Evolutionary conservation across 2,888 invertebrate species (phyloP).

Genomic region (Drosophila parthenogenetica): DNA sequence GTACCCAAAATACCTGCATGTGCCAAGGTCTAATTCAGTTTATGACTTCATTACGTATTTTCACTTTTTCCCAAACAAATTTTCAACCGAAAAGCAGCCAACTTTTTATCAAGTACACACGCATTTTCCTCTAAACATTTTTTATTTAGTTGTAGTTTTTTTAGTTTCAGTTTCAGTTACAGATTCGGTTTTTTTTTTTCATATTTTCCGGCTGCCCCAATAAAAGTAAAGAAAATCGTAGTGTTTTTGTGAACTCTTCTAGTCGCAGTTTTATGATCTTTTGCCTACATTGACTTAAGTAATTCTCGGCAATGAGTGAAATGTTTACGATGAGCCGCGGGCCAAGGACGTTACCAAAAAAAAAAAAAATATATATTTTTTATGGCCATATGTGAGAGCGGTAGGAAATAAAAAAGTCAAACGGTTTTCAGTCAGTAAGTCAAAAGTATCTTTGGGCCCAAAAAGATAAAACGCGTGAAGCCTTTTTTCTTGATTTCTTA

Average conservation of each 20-base stretch:
- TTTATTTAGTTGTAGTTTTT: conserved; percentile 22
- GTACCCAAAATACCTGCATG: conserved; percentile 57
- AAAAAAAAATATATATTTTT: conserved; percentile 38
- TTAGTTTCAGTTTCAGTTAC: conserved; percentile 19
- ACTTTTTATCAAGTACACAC: conserved; percentile 41
- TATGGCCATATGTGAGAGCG: conserved; percentile 43
- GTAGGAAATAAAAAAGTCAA: conserved; percentile 60
- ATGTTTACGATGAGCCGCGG: conserved; percentile 58
- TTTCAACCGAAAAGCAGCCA: conserved; percentile 10
- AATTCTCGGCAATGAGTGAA: conserved; percentile 70
- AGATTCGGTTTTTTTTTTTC: conserved; percentile 48
- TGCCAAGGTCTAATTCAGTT: conserved; percentile 44
- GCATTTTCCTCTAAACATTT: conserved; percentile 56
- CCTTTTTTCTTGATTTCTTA: conserved; percentile 62
- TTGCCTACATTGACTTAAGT: conserved; percentile 74
- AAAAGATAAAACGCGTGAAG: conserved; percentile 5
- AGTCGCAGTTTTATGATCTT: conserved; percentile 63
- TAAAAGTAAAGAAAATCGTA: conserved; percentile 47
- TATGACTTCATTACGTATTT: conserved; percentile 76
- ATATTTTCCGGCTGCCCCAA: conserved; percentile 73
- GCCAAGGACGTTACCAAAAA: conserved; percentile 11
- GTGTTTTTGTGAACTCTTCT: conserved; percentile 49
- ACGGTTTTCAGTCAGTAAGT: conserved; percentile 59
- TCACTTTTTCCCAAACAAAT: conserved; percentile 62
- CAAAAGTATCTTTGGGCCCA: conserved; percentile 29